Conservation (phyloP, 1,140 invertebrate genomes). For the Trachymyrmex septentrionalis region DNA sequence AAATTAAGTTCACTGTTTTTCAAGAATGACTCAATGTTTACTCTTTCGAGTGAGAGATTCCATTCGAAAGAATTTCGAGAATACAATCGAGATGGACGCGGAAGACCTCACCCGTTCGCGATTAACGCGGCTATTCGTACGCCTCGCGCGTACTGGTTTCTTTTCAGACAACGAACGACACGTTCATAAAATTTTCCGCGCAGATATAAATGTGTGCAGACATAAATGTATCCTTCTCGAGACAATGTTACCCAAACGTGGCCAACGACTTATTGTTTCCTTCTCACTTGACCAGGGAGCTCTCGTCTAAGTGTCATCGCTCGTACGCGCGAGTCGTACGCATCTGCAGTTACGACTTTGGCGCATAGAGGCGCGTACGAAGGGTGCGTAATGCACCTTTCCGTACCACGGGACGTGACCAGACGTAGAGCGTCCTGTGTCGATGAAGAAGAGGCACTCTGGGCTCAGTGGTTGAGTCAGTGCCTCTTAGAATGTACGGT, state of each 20-base stretch:
- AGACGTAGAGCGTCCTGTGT: slow-evolving; percentile 79
- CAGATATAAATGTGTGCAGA: slow-evolving; percentile 31
- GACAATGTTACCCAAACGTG: slow-evolving; percentile 13
- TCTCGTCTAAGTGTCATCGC: slow-evolving; percentile 59
- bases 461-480: slow-evolving; percentile 80
- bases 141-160: not conserved
- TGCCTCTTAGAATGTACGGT: slow-evolving; percentile 80
- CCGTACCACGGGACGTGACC: slow-evolving; percentile 79
- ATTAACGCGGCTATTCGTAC: slow-evolving; percentile 18
- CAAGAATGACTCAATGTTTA: too few species aligned
- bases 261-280: slow-evolving; percentile 52
- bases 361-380: slow-evolving; percentile 79
- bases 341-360: slow-evolving; percentile 73
- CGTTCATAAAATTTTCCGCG: slow-evolving; percentile 22
- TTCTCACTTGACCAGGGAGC: not conserved
- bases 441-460: slow-evolving; percentile 80
- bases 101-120: not conserved
- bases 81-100: not conserved
- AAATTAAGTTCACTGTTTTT: too few species aligned
- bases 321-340: slow-evolving; percentile 54
- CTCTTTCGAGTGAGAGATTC: too few species aligned
- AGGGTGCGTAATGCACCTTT: slow-evolving; percentile 80
- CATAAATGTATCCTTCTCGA: slow-evolving; percentile 16
- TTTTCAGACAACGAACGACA: slow-evolving; percentile 10
- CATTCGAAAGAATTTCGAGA: too few species aligned